Base-by-base conservation (phyloP, 2,888 invertebrate genomes). In the Agonopterix heracliana region DNA sequence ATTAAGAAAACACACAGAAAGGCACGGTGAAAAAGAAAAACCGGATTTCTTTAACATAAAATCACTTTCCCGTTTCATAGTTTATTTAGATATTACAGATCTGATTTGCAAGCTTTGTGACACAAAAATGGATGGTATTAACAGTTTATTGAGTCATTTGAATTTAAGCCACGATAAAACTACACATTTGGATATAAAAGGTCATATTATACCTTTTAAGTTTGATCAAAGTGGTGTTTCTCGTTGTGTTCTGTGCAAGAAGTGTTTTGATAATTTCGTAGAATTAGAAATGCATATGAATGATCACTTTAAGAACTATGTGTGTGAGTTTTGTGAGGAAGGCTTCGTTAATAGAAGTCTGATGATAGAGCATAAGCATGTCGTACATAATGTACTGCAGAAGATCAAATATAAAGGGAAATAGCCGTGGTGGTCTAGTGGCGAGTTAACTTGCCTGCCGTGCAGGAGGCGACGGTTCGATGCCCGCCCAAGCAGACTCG, bases 251-350 rank as follows among this genome's bases (percentile, higher is more conserved):
- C 36, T 68, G 8, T 77, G 77, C 53, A 13, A 11, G 48, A 45
- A 58, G 2, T 55, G 56, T 12, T 73, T 64, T 26, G 68, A 66
- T 4, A 75, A 73, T 46, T 79, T 77, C 47, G 74, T 77, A 61
- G 61, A 74, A 0, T 52, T 79, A 5, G 46, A 73, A 1, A 71
- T 73, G 42, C 80, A 80, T 35, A 82, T 83, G 83, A 78, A 76
- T 40, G 56, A 59, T 0, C 83, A 83, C 50, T 83, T 61, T 26
- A 66, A 68, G 34, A 84, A 90, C 67, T 84, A 84, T 54, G 76
- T 84, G 9, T 90, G 90, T 53, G 82, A 87, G 17, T 68, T 83
- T 0, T 90, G 90, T 52, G 76, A 80, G 1, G 79, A 82, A n/a
- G 61, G 74, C 42, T 66, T 74, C 55, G 56, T 77, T 3, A 70